Evolutionary conservation across 2,797 vertebrate genomes (phyloP).

Genomic region (Alectoris magna): DNA sequence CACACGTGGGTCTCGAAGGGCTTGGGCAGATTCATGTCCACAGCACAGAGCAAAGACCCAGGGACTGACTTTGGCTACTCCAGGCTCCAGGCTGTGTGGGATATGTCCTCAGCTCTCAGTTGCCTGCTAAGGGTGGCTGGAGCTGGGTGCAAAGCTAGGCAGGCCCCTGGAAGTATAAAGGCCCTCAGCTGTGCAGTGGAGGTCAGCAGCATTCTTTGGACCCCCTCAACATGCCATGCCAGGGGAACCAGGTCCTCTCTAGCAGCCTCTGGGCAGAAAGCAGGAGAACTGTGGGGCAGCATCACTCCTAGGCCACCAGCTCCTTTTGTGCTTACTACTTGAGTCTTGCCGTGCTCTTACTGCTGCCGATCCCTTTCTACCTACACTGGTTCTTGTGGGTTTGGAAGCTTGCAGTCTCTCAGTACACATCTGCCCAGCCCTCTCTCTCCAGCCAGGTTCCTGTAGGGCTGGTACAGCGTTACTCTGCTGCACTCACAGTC

Average conservation of each 20-base stretch:
- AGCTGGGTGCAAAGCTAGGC: not conserved
- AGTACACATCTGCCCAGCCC: not conserved
- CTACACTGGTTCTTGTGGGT: not conserved
- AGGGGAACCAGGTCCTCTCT: not conserved
- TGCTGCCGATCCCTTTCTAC: not conserved
- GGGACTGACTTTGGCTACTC: not conserved
- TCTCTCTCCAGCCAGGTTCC: not conserved
- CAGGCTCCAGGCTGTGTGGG: not conserved
- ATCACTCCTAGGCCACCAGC: not conserved
- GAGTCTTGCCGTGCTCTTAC: not conserved
- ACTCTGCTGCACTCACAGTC: not conserved
- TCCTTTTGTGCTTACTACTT: not conserved
- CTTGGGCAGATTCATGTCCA: not conserved
- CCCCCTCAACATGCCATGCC: not conserved
- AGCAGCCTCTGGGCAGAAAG: not conserved
- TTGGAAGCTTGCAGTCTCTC: not conserved
- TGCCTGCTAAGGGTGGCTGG: not conserved
- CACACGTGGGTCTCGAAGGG: not conserved
- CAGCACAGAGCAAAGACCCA: not conserved
- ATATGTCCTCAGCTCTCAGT: not conserved
- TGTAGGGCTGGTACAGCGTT: not conserved
- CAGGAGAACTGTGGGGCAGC: not conserved
- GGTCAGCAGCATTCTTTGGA: not conserved
- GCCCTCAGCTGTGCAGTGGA: fast-evolving
- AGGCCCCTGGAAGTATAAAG: not conserved